phyloP scores from a whole-genome alignment of 2,797 vertebrate species.

The Microctenopoma stevenorrisi region DNA sequence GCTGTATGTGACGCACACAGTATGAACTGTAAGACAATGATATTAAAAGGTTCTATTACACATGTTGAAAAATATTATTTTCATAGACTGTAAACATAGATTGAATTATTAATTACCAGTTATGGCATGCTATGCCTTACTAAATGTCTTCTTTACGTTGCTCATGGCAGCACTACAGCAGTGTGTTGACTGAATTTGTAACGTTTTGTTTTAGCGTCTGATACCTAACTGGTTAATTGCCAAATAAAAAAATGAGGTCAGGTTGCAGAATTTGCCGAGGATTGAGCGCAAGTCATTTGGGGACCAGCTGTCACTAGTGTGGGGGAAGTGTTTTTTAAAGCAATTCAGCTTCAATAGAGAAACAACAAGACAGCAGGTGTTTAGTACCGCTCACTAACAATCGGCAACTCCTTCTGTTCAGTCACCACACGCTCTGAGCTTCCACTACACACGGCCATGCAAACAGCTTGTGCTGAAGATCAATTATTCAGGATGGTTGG shows the following conservation, averaged over 20 bases:
- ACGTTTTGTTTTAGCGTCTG: background rate
- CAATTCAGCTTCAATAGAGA: background rate
- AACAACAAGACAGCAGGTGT: conserved; percentile 13
- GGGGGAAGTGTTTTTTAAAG: conserved; percentile 12
- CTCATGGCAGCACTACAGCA: too few species aligned
- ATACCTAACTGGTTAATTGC: background rate
- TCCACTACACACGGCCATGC: background rate
- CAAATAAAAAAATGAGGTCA: conserved; percentile 8
- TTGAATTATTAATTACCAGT: too few species aligned
- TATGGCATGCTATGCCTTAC: too few species aligned
- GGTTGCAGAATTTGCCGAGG: background rate
- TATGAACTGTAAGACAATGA: conserved; percentile 6
- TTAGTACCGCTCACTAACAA: conserved; percentile 4
- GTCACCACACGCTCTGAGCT: background rate
- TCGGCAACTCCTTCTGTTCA: conserved; percentile 10
- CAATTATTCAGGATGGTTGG: background rate
- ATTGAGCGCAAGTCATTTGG: background rate
- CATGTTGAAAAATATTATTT: too few species aligned
- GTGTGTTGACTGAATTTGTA: background rate
- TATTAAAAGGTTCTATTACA: background rate
- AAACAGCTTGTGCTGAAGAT: conserved; percentile 4
- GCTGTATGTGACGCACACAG: background rate
- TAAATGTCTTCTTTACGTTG: too few species aligned
- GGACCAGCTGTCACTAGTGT: conserved; percentile 10
- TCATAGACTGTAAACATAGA: too few species aligned